phyloP scores from a whole-genome alignment of 2,113 vertebrate genomes.

The Tapirus terrestris region DNA sequence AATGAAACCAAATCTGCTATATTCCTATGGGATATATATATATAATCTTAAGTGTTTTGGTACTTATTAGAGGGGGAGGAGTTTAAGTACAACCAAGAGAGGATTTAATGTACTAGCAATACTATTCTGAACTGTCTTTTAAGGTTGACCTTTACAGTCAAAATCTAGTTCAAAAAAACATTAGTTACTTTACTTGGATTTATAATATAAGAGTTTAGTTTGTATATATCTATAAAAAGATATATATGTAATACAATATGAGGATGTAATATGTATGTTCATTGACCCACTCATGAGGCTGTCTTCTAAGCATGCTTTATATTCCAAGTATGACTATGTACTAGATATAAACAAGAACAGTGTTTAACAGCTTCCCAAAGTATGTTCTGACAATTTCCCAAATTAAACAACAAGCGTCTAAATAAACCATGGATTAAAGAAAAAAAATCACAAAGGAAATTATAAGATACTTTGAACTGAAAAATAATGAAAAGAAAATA shows the following conservation, averaged over 20 bases:
- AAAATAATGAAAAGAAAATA: conserved; percentile 9
- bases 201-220: not conserved
- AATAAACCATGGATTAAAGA: not conserved
- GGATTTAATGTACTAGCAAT: not conserved
- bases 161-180: not conserved
- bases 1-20: not conserved
- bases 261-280: not conserved
- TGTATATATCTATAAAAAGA: not conserved
- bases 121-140: not conserved
- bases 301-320: not conserved
- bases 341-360: not conserved
- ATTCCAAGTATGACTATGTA: not conserved
- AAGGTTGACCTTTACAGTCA: not conserved
- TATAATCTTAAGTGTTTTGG: not conserved
- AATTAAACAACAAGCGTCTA: not conserved
- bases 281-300: not conserved
- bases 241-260: not conserved
- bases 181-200: not conserved
- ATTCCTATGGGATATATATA: not conserved
- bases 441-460: not conserved
- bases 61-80: too few species aligned
- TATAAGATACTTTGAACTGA: not conserved
- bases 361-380: not conserved
- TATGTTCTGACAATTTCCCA: not conserved
- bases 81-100: not conserved